A percentile compares a stretch with the other conserved stretches of the same genome.
These are phyloP conservation scores for Heliconius aoede DNA, from an alignment of 2,888 invertebrate species.

Conservation along the genomic window DNA sequence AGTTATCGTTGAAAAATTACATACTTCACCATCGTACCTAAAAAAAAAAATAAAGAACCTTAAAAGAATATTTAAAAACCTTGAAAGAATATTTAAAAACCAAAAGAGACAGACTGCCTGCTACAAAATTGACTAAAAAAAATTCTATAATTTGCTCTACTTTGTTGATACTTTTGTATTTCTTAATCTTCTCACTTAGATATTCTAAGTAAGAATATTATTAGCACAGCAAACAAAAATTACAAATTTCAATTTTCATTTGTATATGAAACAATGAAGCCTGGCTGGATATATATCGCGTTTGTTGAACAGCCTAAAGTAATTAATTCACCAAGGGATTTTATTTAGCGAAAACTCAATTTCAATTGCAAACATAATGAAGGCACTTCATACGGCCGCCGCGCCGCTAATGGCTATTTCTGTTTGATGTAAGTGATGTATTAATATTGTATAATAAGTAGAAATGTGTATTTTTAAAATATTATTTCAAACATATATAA, in stretches of 20 bases:
- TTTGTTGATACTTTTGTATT: not conserved
- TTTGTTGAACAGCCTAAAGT: constrained; percentile 27
- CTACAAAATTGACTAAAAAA: not conserved
- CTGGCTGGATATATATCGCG: constrained; percentile 20
- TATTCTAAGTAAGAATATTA: not conserved
- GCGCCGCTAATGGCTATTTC: constrained; percentile 21
- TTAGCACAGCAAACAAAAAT: not conserved
- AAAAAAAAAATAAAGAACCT: too few relatives aligned
- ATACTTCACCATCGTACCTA: not conserved
- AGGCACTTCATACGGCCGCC: constrained; percentile 20
- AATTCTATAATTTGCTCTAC: not conserved
- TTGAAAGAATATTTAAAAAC: not conserved
- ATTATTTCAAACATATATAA: too few relatives aligned
- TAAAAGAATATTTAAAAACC: not conserved
- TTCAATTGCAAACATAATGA: constrained; percentile 35
- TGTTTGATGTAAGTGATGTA: constrained; percentile 15
- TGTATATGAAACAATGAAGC: constrained; percentile 16
- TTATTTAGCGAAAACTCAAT: constrained; percentile 38
- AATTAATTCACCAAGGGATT: constrained; percentile 37
- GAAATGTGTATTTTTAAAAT: too few relatives aligned
- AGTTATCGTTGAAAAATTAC: not conserved
- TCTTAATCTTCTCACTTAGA: not conserved
- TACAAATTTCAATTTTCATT: not conserved
- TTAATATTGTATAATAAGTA: too few relatives aligned
- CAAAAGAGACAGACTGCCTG: not conserved